Evolutionary conservation across 2,797 vertebrate species (phyloP), one percentile per base, ranked within the genome.

Genomic region (Malacoraja senta): DNA sequence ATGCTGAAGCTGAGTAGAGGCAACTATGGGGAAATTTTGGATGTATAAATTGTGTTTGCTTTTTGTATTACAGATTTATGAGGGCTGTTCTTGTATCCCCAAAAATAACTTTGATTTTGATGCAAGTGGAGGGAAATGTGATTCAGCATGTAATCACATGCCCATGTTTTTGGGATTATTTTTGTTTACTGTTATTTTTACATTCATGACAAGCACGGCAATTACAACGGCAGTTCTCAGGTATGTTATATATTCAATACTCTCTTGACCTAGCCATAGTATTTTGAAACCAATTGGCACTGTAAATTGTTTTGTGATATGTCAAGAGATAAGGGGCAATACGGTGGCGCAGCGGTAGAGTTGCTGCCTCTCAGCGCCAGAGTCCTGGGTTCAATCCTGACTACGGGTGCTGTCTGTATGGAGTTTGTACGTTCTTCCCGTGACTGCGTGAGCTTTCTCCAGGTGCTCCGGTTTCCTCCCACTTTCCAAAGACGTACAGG

Each of bases 161-260:
- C 95, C 96, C 72, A 0, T 96, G 21, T 97, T 97, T 86, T 94
- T 97, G 93, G 90, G 53, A 0, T 83, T 95, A 94, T 97, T 97
- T 94, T 96, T 97, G 93, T 71, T 96, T 86, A n/a, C 94, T 78
- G 32, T 97, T 94, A 86, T 96, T 94, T 97, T 97, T 93, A 97
- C 96, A 0, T 97, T 97, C 95, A 96, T 97, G 96, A 94, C 96
- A 93, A 95, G 95, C 93, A 97, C 97, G 91, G 96, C 97, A 71
- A 95, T 96, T 88, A 97, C 97, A 71, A 96, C 97, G 93, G 95
- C 97, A 61, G 96, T 97, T 94, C 94, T 97, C 94, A 97, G 97
- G 97, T 97, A 96, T 32, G 81, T 68, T 0, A 93, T 93, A 79
- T 93, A 93, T 78, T 68, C 35, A 53, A 4, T 26, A 72, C 1